Conservation (phyloP, 2,888 invertebrate species). For the Petrolisthes cinctipes region DNA sequence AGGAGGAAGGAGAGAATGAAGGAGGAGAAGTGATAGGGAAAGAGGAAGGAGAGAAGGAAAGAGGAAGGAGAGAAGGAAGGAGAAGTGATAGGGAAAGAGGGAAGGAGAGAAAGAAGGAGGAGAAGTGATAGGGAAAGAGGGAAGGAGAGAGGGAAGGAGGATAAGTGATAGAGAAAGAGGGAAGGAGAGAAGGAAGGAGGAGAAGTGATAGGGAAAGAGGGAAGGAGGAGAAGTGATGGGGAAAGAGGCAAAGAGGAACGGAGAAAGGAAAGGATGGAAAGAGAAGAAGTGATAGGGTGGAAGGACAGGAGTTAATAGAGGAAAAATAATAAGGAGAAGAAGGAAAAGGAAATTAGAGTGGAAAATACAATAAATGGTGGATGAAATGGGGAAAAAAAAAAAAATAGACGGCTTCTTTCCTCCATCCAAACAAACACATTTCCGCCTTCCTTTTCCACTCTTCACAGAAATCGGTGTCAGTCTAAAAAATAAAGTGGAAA, state of each 20-base stretch:
- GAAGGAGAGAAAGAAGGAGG: neutral
- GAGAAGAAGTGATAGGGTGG: neutral
- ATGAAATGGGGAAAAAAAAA: neutral
- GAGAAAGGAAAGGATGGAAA: neutral
- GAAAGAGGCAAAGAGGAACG: neutral
- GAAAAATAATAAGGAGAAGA: neutral
- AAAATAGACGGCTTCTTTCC: neutral
- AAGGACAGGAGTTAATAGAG: neutral
- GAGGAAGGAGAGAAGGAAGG: neutral
- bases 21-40: neutral
- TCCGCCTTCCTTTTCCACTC: slow-evolving; percentile 2
- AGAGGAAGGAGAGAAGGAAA: neutral
- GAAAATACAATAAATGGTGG: neutral
- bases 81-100: neutral
- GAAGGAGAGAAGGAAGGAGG: neutral
- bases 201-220: neutral
- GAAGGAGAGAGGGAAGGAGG: neutral
- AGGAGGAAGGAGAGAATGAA: neutral
- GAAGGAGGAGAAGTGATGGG: neutral
- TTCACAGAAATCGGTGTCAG: neutral
- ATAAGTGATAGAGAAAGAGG: neutral
- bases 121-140: neutral
- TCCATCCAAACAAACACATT: neutral
- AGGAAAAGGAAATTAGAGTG: neutral
- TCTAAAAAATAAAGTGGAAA: too few species aligned